Evolutionary conservation across 2,797 vertebrate species (phyloP).

Genomic region (Sebastes nivosus): DNA sequence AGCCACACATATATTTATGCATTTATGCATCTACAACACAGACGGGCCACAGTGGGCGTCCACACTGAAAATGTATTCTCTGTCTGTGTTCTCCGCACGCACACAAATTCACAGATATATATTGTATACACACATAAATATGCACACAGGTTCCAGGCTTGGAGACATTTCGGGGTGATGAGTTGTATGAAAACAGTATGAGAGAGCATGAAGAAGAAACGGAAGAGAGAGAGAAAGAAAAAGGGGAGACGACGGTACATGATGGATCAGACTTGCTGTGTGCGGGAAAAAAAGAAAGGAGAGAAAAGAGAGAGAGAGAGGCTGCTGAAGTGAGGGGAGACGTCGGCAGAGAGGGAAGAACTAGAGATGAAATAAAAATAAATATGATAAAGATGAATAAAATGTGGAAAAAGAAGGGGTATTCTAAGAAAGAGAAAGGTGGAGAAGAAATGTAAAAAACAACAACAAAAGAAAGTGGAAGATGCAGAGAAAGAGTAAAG

Average conservation of each 20-base stretch:
- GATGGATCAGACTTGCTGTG: background rate
- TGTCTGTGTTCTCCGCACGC: background rate
- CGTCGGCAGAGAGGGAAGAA: background rate
- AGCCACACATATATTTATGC: constrained; percentile 53
- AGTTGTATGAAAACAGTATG: constrained; percentile 13
- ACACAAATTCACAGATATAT: constrained; percentile 1
- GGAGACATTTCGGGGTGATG: constrained; percentile 9
- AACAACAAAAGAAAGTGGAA: background rate
- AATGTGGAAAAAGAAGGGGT: background rate
- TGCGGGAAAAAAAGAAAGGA: background rate
- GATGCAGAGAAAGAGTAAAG: background rate
- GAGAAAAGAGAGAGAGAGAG: background rate
- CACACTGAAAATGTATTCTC: constrained; percentile 16
- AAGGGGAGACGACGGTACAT: background rate
- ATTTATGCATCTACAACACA: constrained; percentile 52
- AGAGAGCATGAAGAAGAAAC: constrained; percentile 1
- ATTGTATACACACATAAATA: constrained; percentile 13
- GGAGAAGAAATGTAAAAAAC: background rate
- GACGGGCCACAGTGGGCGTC: constrained; percentile 31
- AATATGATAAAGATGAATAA: background rate
- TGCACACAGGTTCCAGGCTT: background rate
- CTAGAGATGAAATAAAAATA: background rate
- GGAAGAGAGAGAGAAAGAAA: background rate
- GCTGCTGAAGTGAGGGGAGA: background rate
- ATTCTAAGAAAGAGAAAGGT: background rate